Evolutionary conservation across 1,140 invertebrate species (phyloP).

Genomic region (Brachionus rotundiformis): DNA sequence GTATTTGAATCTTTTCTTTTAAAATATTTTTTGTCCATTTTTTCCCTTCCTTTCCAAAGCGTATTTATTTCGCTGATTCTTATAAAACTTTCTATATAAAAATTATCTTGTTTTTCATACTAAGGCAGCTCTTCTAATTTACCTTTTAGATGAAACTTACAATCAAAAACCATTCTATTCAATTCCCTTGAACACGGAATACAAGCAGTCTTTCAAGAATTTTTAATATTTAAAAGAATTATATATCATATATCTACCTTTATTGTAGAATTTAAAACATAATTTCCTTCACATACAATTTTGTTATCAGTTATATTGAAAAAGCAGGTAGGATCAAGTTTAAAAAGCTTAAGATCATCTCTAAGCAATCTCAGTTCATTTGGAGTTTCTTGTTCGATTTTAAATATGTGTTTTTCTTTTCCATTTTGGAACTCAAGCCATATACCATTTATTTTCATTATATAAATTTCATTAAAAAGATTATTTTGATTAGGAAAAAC

Average conservation of each 20-base stretch:
- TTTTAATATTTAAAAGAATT: no score
- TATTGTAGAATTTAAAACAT: background rate
- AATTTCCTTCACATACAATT: background rate
- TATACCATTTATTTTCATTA: background rate
- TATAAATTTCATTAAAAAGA: background rate
- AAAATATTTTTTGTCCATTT: background rate
- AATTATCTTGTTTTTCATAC: background rate
- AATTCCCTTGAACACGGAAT: background rate
- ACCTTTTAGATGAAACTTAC: background rate
- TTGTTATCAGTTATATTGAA: background rate
- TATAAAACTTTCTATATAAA: background rate
- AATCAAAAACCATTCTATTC: background rate
- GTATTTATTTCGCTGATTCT: background rate
- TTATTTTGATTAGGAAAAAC: background rate
- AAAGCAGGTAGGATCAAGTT: background rate
- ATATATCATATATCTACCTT: no score
- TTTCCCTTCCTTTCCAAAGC: background rate
- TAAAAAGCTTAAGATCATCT: background rate
- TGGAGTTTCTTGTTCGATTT: background rate
- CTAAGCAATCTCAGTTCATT: background rate
- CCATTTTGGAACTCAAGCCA: background rate
- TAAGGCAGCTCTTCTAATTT: no score
- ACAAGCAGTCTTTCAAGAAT: background rate
- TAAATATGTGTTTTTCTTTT: background rate
- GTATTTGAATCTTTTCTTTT: background rate